Base-by-base conservation (phyloP, 1,140 invertebrate species). In the Conopomorpha cramerella region DNA sequence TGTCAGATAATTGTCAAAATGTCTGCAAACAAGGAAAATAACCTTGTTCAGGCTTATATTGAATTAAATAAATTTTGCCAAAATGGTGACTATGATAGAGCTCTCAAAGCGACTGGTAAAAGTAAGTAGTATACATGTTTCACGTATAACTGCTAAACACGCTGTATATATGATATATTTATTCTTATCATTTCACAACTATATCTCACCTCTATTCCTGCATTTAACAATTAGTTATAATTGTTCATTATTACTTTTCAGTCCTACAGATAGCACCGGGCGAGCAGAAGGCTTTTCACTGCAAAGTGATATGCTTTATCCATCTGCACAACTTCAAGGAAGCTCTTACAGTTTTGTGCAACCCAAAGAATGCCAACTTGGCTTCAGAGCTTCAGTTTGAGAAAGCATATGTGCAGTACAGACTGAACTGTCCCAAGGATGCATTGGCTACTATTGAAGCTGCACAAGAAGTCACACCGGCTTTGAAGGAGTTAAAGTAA, bases 371-470 rank as follows among this genome's bases (percentile, higher is more conserved):
- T 79, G 78, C 49, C 48, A 84, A 86, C 0, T 38, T 81, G 55
- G 76, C 51, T 39, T 84, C 87, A 0, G 73, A 84, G 49, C 65
- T 96, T 19, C 77, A 84, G 10, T 97, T 96, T 80, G 95, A 98
- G 74, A 92, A 92, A 67, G 90, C 93, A 0, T 98, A 99, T 53
- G 90, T 91, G 63, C 86, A 95, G 43, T 99, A 98, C 68, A 86
- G 95, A 16, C 77, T 95, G 10, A 97, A 98, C 65, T 83, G 87
- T 56, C 88, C 91, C 6, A 74, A 85, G 33, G 88, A 95, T 49
- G 91, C 95, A 4, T 64, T 94, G 10, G 83, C 88, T 48, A 86
- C 86, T 13, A 83, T 94, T 13, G 84, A 91, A 39, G 74, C 66
- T 46, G 81, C 86, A 31, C 76, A 83, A 2, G 84, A 87, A 53